Evolutionary conservation across 2,888 invertebrate species (phyloP), one percentile per base, ranked within the genome.

Genomic region (Pseudococcus viburni): DNA sequence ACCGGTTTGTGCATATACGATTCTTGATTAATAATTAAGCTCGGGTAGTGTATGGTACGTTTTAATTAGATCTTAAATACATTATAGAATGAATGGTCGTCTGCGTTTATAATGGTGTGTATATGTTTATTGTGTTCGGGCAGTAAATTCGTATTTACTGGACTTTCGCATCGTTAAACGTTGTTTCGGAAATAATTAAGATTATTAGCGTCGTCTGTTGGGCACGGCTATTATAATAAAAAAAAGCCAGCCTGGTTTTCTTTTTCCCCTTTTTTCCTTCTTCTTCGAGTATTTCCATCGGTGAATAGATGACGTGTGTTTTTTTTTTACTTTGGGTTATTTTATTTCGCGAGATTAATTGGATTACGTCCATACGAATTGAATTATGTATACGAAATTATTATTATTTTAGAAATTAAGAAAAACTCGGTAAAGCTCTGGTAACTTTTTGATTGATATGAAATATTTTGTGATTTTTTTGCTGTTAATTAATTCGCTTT

Each of bases 171-270:
- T 77, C 77, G 77, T 77, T 77, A 77, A 77, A 77, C 39, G 77
- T 77, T 77, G 77, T 77, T 77, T 77, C 77, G 77, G 77, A 77
- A 77, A 77, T 77, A 77, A 77, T 77, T 77, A 77, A 77, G 77
- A 42, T 77, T 77, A 77, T 77, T 77, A 77, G 39, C 77, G 77
- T 77, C 77, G 77, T 77, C 77, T 77, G 77, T 17, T 77, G 77
- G 77, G 77, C 77, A 77, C 77, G 77, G 77, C 39, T 77, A 39
- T 77, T 77, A 77, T 39, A 77, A 77, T 77, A 77, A 77, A 42
- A 42, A 42, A 42, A 77, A 39, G 77, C 17, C 73, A 77, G 39
- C 39, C 11, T 77, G 19, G 73, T 77, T 77, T 77, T 77, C n/a
- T 42, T 77, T 39, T n/a, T 77, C 77, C 42, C 42, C 42, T 9